Percentiles rank a stretch among this genome's conserved stretches.
Evolutionary conservation across 1,140 invertebrate species (phyloP).

Genomic region (Macrosteles quadrilineatus): DNA sequence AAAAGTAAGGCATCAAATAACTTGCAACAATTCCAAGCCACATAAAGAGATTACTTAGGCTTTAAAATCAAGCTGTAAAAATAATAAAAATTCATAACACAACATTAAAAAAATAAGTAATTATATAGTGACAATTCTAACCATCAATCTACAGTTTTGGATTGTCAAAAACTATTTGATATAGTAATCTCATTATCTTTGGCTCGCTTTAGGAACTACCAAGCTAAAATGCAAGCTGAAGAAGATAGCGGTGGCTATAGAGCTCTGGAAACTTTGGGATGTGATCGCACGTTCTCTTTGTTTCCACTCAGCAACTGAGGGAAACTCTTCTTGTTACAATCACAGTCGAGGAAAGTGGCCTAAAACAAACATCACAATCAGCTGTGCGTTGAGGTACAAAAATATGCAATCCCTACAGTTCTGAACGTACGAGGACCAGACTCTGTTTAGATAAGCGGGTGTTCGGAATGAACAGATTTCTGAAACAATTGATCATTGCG

Average conservation of each 20-base stretch:
- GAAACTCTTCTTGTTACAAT: conserved; percentile 20
- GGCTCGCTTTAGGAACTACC: conserved; percentile 12
- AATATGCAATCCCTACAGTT: too few species aligned
- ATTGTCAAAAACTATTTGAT: conserved; percentile 1
- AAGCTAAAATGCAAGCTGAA: neutral
- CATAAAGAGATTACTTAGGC: too few species aligned
- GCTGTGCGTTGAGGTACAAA: conserved; percentile 1
- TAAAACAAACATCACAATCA: conserved; percentile 14
- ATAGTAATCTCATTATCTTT: conserved; percentile 11
- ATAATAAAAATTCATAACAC: too few species aligned
- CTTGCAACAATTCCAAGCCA: too few species aligned
- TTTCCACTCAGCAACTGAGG: conserved; percentile 12
- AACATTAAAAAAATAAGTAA: too few species aligned
- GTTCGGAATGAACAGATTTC: too few species aligned
- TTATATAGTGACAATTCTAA: too few species aligned
- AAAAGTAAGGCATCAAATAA: too few species aligned
- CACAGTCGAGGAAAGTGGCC: conserved; percentile 11
- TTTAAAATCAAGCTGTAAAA: too few species aligned
- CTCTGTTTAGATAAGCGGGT: too few species aligned
- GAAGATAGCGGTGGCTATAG: conserved; percentile 3
- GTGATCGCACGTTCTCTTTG: neutral
- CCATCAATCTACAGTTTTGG: neutral
- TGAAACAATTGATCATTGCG: too few species aligned
- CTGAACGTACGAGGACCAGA: too few species aligned
- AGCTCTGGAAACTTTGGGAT: conserved; percentile 5